Percentiles rank a stretch among this genome's conserved stretches.
Conservation (phyloP, 1,140 invertebrate species). For the Saxidomus purpurata region DNA sequence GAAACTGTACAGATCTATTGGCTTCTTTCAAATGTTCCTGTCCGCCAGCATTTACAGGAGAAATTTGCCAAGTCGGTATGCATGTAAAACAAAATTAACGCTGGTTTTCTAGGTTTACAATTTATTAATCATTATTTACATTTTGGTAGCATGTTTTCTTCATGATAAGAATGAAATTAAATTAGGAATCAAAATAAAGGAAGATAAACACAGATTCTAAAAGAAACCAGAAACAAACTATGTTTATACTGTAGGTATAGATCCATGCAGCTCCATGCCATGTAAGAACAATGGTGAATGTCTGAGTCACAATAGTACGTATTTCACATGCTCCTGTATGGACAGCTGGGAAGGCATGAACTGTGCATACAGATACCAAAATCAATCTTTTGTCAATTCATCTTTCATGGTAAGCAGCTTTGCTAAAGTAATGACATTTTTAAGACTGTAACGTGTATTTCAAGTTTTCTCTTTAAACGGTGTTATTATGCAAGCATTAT, state of each 20-base stretch:
- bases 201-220: too few relatives aligned
- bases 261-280: neutral
- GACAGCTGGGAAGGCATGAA: slow-evolving; percentile 15
- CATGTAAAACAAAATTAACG: neutral
- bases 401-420: neutral
- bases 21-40: neutral
- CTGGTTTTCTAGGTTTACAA: too few relatives aligned
- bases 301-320: neutral
- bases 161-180: too few relatives aligned
- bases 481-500: too few relatives aligned
- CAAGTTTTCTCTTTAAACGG: too few relatives aligned
- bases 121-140: too few relatives aligned
- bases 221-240: too few relatives aligned
- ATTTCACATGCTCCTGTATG: neutral
- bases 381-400: neutral
- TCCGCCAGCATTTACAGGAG: neutral
- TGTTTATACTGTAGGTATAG: neutral
- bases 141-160: too few relatives aligned
- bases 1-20: neutral
- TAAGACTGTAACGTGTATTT: too few relatives aligned
- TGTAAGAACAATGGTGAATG: slow-evolving; percentile 20
- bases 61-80: slow-evolving; percentile 19
- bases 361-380: slow-evolving; percentile 13
- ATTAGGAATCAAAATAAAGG: too few relatives aligned
- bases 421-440: too few relatives aligned